phyloP scores from a whole-genome alignment of 1,140 invertebrate genomes.

The Ridgeia piscesae region DNA sequence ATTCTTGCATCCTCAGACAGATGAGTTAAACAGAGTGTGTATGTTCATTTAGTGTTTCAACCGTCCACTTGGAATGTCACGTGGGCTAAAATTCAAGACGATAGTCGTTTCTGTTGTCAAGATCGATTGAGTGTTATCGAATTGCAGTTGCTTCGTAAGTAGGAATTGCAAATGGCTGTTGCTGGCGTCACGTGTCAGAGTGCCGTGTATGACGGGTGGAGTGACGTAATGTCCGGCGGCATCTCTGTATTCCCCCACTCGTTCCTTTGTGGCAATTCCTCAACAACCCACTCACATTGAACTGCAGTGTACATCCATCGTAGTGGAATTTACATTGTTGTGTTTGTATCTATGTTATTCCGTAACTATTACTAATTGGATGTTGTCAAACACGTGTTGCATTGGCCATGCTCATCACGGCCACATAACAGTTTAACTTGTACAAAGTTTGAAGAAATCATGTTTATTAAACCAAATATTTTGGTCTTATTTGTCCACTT shows the following conservation, averaged over 20 bases:
- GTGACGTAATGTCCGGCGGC: background rate
- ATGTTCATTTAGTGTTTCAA: background rate
- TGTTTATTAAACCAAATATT: background rate
- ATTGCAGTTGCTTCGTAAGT: background rate
- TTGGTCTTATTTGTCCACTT: background rate
- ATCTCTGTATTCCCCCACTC: background rate
- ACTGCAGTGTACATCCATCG: background rate
- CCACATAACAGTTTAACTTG: background rate
- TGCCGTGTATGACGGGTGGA: background rate
- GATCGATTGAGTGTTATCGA: background rate
- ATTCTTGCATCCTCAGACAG: background rate
- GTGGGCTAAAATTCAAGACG: background rate
- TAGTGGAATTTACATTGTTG: background rate
- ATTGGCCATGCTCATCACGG: background rate
- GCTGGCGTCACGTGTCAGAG: background rate
- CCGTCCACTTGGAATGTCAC: background rate
- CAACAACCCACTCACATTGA: background rate
- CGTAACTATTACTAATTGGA: background rate
- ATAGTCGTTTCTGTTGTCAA: background rate
- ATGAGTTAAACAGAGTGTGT: background rate
- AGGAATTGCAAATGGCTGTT: background rate
- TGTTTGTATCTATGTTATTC: background rate
- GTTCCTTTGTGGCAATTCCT: background rate
- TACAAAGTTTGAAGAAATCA: background rate
- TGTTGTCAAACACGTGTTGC: background rate